Evolutionary conservation across 2,888 invertebrate species (phyloP), one percentile per base, ranked within the genome.

Genomic region (Nebria salina): DNA sequence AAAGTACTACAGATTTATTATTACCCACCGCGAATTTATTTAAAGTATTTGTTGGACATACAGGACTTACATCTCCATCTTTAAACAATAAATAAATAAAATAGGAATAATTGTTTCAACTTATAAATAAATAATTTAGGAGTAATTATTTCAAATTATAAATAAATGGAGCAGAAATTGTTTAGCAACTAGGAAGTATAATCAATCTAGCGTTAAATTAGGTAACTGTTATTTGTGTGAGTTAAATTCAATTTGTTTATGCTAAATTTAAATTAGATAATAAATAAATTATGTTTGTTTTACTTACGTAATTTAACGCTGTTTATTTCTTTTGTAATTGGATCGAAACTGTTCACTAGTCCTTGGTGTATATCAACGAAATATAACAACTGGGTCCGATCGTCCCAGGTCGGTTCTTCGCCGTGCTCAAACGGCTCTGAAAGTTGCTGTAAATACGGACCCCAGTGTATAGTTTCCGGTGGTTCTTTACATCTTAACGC

Each of bases 391-490:
- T 89, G 86, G 8, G 87, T 86, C 25, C 84, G 83, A 0, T 85
- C 83, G 77, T 90, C 89, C 91, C 91, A 91, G 80, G 90, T 89
- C 6, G 91, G 91, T 2, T 91, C 91, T 86, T 91, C 91, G 0
- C 87, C 88, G 75, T 91, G 90, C 7, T 84, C 84, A 7, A 86
- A 82, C 7, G 86, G 86, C 41, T 82, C 82, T 11, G 86, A 85
- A 15, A 86, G 26, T 82, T 83, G 84, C 20, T 75, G 82, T 20
- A 84, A 72, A 11, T 75, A 76, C 9, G 83, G 83, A n/a, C 81
- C 81, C 81, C 81, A 81, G 13, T 25, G 25, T 65, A 65, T 6
- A 11, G 81, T 73, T 9, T 8, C 43, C 8, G 41, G n/a, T 9
- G 75, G 80, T 34, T 15, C 6, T 1, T 70, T 25, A 25, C 25